A percentile compares a stretch with the other conserved stretches of the same genome.
Conservation (phyloP, 1,140 invertebrate species). For the Plectrocnemia conspersa region DNA sequence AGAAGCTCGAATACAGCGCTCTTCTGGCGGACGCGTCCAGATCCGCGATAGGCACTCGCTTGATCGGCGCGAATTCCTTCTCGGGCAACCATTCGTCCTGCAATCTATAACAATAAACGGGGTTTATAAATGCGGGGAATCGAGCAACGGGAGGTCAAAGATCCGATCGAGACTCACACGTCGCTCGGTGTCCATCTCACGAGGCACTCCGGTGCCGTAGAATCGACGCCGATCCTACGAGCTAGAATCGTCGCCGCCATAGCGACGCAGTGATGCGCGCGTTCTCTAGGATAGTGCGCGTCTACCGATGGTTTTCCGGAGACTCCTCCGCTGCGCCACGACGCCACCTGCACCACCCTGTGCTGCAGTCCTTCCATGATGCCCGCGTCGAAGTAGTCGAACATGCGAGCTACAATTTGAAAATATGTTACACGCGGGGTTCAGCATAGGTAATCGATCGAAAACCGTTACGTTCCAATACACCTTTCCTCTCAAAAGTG, state of each 20-base stretch:
- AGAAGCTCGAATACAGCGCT: constrained; percentile 38
- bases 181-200: constrained; percentile 64
- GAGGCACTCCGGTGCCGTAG: constrained; percentile 56
- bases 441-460: background rate
- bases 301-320: constrained; percentile 45
- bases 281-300: constrained; percentile 34
- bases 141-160: too few species aligned
- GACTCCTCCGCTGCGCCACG: constrained; percentile 41
- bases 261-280: constrained; percentile 43
- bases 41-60: constrained; percentile 50
- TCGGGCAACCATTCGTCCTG: constrained; percentile 60
- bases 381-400: constrained; percentile 83
- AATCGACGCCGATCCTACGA: constrained; percentile 55
- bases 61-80: constrained; percentile 52
- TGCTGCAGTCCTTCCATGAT: constrained; percentile 83
- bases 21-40: constrained; percentile 19
- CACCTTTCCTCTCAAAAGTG: background rate
- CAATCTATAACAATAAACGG: constrained; percentile 44
- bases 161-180: constrained; percentile 56
- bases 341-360: constrained; percentile 61
- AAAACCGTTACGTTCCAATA: background rate
- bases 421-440: background rate
- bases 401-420: constrained; percentile 61
- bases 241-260: constrained; percentile 65
- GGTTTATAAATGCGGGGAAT: background rate